Percentiles rank a stretch among this genome's conserved stretches.
Conservation (phyloP, 2,113 vertebrate species). For the Nerophis ophidion region DNA sequence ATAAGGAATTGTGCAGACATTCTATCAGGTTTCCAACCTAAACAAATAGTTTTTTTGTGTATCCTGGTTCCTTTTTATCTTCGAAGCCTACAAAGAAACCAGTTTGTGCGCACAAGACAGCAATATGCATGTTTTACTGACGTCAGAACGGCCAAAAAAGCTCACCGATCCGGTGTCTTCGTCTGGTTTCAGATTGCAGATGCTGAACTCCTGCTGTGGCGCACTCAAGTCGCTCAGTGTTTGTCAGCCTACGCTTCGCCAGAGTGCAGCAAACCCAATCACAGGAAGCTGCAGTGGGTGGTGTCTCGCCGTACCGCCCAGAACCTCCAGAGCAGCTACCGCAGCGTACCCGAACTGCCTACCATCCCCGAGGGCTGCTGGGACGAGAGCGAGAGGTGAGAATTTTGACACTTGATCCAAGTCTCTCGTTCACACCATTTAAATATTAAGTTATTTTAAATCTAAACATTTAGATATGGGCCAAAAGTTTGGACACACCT, state of each 20-base stretch:
- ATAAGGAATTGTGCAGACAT: not conserved
- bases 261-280: conserved; percentile 91
- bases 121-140: not conserved
- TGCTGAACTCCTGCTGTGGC: conserved; percentile 83
- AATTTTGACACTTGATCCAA: not conserved
- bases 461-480: too few relatives aligned
- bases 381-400: conserved; percentile 84
- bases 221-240: conserved; percentile 85
- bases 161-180: not conserved
- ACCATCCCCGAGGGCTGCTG: conserved; percentile 88
- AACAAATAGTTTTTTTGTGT: not conserved
- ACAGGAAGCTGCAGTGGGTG: conserved; percentile 91
- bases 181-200: conserved; percentile 78
- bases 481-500: too few relatives aligned
- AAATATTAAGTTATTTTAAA: too few relatives aligned
- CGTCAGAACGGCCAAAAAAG: not conserved
- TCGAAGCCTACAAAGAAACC: conserved; percentile 3
- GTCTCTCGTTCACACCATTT: not conserved
- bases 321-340: conserved; percentile 88
- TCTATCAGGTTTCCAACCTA: conserved; percentile 15
- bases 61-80: conserved; percentile 3
- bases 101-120: not conserved
- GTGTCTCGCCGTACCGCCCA: conserved; percentile 92
- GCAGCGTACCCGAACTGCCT: conserved; percentile 85
- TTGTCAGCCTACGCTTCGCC: conserved; percentile 90